Evolutionary conservation across 2,113 vertebrate genomes (phyloP), one percentile per base, ranked within the genome.

Genomic region (Centropristis striata): DNA sequence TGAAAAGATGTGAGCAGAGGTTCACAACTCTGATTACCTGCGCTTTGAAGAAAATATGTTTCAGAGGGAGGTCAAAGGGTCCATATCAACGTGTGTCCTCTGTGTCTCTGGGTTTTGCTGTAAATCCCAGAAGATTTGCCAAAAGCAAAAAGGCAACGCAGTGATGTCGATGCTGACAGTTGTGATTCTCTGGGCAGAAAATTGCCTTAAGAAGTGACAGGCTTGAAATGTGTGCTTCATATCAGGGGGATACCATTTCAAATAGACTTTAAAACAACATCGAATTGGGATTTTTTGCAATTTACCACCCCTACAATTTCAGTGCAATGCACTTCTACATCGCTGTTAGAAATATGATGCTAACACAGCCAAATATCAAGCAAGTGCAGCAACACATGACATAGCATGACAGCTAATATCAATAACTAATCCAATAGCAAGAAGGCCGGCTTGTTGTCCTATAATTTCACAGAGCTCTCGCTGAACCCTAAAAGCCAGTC

Each of bases 51-150:
- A 73, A 59, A 46, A 65, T 13, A 80, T 36, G 27, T 64, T 64
- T 80, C 47, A 67, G 28, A 68, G 16, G 54, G 47, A 65, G 78
- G 63, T 84, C 63, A 78, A 47, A 51, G 13, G 18, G 14, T 60
- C 27, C 2, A 20, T 37, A 59, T n/a, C 5, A 49, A 59, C 58
- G 14, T 12, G 49, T 76, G 36, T 64, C 60, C 64, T 54, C 15
- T 8, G 36, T 10, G 21, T 69, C 23, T 36, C 4, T 60, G 46
- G 2, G 4, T 49, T 77, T 75, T 41, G 15, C 46, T 42, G 13
- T 23, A 68, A 75, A 75, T 44, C 8, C 39, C 5, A 58, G 23
- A 65, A 54, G 59, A 77, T 80, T 71, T 55, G 21, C 60, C 28
- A 18, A 41, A 75, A 78, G 21, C 46, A 44, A 71, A 80, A 55